phyloP scores from a whole-genome alignment of 2,888 invertebrate species.

The Pycnomerus fuliginosus region DNA sequence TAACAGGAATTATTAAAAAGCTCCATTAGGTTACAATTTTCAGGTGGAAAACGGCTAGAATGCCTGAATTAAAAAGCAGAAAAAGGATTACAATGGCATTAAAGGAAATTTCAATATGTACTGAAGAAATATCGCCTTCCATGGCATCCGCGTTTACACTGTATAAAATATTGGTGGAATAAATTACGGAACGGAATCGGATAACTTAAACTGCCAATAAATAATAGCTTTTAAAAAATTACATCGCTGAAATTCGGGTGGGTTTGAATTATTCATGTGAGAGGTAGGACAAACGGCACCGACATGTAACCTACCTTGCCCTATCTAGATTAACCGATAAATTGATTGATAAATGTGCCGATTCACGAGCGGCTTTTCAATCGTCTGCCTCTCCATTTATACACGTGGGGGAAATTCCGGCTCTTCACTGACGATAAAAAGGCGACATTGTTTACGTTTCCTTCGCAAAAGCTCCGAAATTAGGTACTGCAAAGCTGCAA shows the following conservation, averaged over 20 bases:
- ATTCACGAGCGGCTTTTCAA: too few relatives aligned
- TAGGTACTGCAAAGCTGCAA: conserved; percentile 18
- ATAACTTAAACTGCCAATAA: conserved; percentile 47
- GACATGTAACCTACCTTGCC: too few relatives aligned
- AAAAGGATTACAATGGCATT: conserved; percentile 46
- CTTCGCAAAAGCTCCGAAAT: conserved; percentile 12
- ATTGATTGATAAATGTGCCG: too few relatives aligned
- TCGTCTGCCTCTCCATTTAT: too few relatives aligned
- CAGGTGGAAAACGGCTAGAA: background rate
- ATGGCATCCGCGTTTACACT: conserved; percentile 46
- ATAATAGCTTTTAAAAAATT: conserved; percentile 47
- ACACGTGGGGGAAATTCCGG: conserved; percentile 7
- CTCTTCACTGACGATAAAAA: conserved; percentile 9
- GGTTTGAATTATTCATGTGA: conserved; percentile 39
- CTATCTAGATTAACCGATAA: too few relatives aligned
- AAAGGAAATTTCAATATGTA: conserved; percentile 50
- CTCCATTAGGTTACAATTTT: too few relatives aligned
- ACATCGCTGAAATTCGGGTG: conserved; percentile 34
- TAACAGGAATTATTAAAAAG: too few relatives aligned
- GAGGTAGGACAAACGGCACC: background rate
- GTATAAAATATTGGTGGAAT: conserved; percentile 47
- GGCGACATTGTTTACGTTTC: conserved; percentile 12
- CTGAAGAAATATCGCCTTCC: conserved; percentile 45
- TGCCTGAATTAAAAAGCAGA: background rate
- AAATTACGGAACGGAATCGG: conserved; percentile 44